Conservation (phyloP, 2,113 vertebrate genomes). For the Triplophysa tibetana region DNA sequence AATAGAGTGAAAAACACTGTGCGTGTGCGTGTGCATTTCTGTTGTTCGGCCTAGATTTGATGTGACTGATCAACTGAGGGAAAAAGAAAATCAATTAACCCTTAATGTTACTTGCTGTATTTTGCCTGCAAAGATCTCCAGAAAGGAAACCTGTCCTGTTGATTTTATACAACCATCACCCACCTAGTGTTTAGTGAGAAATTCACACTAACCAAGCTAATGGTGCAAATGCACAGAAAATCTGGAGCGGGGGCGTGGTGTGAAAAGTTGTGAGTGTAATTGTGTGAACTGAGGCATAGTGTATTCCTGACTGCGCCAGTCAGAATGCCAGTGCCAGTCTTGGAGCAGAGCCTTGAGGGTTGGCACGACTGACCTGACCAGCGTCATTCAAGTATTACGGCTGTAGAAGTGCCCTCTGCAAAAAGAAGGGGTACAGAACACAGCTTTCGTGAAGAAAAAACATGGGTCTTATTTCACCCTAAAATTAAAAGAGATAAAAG, state of each 20-base stretch:
- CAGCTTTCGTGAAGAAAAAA: background rate
- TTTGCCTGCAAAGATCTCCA: constrained; percentile 7
- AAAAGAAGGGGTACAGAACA: background rate
- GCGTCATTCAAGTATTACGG: constrained; percentile 21
- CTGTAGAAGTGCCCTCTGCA: constrained; percentile 13
- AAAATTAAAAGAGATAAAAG: background rate
- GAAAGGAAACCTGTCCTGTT: constrained; percentile 14
- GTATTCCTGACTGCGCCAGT: constrained; percentile 33
- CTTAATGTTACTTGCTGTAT: background rate
- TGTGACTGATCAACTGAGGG: constrained; percentile 14
- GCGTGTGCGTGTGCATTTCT: constrained; percentile 7
- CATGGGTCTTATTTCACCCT: background rate
- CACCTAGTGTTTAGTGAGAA: constrained; percentile 39
- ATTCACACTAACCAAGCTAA: constrained; percentile 22
- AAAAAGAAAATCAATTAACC: constrained; percentile 5
- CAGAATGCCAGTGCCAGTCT: constrained; percentile 25
- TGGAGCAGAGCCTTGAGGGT: constrained; percentile 44
- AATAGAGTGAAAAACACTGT: constrained; percentile 14
- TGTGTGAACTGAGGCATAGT: constrained; percentile 48
- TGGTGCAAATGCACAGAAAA: constrained; percentile 31
- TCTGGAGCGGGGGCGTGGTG: constrained; percentile 38
- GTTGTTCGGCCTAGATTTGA: constrained; percentile 30
- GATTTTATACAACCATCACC: constrained; percentile 7
- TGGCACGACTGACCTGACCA: constrained; percentile 35
- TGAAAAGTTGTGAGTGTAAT: constrained; percentile 45